Evolutionary conservation across 2,888 invertebrate species (phyloP).

Genomic region (Carterocephalus palaemon): DNA sequence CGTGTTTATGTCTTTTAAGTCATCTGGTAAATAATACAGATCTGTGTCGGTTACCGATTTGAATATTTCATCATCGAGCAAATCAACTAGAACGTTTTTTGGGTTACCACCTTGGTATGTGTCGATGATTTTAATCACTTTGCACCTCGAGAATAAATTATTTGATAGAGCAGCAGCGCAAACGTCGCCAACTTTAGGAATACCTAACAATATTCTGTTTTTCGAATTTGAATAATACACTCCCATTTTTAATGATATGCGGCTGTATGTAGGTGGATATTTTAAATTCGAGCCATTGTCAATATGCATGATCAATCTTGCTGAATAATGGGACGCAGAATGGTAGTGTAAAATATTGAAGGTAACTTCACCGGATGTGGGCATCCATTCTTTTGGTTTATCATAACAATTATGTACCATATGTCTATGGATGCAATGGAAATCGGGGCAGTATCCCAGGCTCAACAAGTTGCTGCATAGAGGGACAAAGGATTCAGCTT

Average conservation of each 20-base stretch:
- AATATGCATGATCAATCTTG: conserved; percentile 56
- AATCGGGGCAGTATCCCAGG: conserved; percentile 81
- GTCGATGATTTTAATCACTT: conserved; percentile 68
- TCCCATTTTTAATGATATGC: conserved; percentile 58
- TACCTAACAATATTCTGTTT: conserved; percentile 54
- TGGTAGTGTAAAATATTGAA: conserved; percentile 78
- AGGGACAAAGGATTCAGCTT: conserved; percentile 58
- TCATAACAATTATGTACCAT: conserved; percentile 74
- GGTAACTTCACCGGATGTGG: conserved; percentile 74
- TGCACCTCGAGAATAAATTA: conserved; percentile 75
- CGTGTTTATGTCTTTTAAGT: conserved; percentile 66
- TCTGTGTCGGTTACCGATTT: conserved; percentile 56
- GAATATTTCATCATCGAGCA: conserved; percentile 80
- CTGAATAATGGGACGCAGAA: conserved; percentile 81
- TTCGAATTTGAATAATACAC: conserved; percentile 55
- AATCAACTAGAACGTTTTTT: conserved; percentile 65
- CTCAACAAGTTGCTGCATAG: conserved; percentile 81
- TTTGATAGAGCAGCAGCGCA: conserved; percentile 74
- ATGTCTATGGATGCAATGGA: conserved; percentile 81
- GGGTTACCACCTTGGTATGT: conserved; percentile 49
- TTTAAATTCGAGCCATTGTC: conserved; percentile 40
- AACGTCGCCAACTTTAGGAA: conserved; percentile 74
- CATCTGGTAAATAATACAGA: conserved; percentile 72
- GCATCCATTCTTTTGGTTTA: conserved; percentile 73
- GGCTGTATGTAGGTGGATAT: conserved; percentile 53